Conservation (phyloP, 2,113 vertebrate species). For the Prunella fulvescens region DNA sequence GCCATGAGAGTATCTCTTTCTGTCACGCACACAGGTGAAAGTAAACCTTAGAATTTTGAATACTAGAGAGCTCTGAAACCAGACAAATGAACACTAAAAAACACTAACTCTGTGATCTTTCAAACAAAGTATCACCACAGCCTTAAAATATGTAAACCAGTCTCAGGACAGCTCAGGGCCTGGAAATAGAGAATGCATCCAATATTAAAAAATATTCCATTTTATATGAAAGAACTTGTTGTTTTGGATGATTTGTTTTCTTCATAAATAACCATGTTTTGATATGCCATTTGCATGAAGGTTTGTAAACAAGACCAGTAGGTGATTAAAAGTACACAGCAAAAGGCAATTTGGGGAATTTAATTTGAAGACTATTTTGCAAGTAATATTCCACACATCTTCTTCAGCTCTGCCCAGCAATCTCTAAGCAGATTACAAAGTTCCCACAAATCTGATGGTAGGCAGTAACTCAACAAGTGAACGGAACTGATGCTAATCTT, state of each 20-base stretch:
- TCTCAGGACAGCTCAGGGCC: not conserved
- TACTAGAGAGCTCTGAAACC: not conserved
- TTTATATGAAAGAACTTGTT: not conserved
- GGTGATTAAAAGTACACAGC: slow-evolving; percentile 20
- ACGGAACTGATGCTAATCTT: not conserved
- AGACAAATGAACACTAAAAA: not conserved
- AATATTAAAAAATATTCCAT: not conserved
- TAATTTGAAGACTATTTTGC: slow-evolving; percentile 24
- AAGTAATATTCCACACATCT: slow-evolving; percentile 14
- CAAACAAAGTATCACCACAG: not conserved
- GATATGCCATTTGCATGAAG: not conserved
- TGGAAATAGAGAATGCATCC: not conserved
- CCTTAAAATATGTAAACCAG: not conserved
- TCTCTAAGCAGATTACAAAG: not conserved
- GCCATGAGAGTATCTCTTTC: not conserved
- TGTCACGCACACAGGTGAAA: not conserved
- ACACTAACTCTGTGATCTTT: not conserved
- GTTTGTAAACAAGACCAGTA: slow-evolving; percentile 8
- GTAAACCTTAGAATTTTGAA: not conserved
- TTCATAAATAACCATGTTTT: slow-evolving; percentile 37
- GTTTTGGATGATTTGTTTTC: slow-evolving; percentile 1
- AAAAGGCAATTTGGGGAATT: slow-evolving; percentile 35
- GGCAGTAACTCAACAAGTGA: not conserved
- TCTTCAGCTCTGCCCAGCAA: not conserved
- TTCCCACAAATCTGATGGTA: not conserved